These are phyloP conservation scores for Ctenochaetus hawaiiensis DNA, from an alignment of 2,797 vertebrate species.

Conservation along the genomic window DNA sequence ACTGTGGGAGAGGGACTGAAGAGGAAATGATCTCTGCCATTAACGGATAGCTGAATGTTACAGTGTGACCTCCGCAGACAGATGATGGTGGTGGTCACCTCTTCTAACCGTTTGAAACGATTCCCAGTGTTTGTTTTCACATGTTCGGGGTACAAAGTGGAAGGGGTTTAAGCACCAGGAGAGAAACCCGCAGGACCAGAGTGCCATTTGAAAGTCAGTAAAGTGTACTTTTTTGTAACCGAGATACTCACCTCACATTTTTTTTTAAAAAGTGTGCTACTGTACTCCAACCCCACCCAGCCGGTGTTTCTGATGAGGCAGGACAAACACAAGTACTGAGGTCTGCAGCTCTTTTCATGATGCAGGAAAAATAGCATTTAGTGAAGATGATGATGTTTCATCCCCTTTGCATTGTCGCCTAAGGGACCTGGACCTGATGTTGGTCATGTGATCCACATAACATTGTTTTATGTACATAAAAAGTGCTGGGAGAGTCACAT, in stretches of 20 bases:
- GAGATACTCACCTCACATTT: conserved; percentile 38
- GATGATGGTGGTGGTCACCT: conserved; percentile 51
- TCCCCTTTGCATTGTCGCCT: conserved; percentile 18
- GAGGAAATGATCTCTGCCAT: conserved; percentile 58
- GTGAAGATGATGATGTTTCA: conserved; percentile 32
- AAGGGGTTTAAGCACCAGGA: conserved; percentile 35
- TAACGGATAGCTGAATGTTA: conserved; percentile 75
- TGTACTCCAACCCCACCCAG: conserved; percentile 33
- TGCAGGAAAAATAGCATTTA: conserved; percentile 49
- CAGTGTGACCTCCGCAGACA: conserved; percentile 62
- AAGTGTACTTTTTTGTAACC: conserved; percentile 71
- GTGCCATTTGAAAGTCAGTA: conserved; percentile 75
- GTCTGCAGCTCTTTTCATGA: conserved; percentile 33
- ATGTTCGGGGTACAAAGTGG: conserved; percentile 2
- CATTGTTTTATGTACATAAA: conserved; percentile 58
- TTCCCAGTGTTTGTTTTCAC: conserved; percentile 74
- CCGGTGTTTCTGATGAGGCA: conserved; percentile 24
- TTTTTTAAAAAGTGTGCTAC: conserved; percentile 28
- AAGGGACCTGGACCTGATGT: conserved; percentile 69
- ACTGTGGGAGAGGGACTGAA: conserved; percentile 45
- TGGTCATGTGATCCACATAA: conserved; percentile 59
- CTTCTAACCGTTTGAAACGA: conserved; percentile 49
- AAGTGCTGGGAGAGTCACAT: conserved; percentile 70
- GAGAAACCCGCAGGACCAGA: conserved; percentile 62
- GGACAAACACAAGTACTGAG: conserved; percentile 25